phyloP scores from a whole-genome alignment of 2,113 vertebrate species.

The Donacobius atricapilla region DNA sequence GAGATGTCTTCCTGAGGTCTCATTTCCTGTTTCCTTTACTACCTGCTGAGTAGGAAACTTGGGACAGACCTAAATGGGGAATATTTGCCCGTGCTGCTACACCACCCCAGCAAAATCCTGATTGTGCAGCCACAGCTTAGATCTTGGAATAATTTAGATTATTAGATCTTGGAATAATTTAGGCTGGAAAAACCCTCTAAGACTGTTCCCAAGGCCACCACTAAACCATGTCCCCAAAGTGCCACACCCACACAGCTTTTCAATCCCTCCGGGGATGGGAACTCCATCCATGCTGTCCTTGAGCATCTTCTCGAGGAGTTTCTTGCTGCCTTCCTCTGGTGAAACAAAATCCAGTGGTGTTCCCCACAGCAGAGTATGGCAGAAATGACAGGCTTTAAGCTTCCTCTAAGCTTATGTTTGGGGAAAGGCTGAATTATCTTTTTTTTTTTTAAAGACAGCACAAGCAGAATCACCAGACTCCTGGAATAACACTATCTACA shows the following conservation, averaged over 20 bases:
- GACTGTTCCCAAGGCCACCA: background rate
- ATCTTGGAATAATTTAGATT: background rate
- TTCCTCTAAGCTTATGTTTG: background rate
- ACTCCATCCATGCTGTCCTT: background rate
- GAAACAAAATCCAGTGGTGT: background rate
- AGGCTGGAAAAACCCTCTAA: background rate
- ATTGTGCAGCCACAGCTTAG: background rate
- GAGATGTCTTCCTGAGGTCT: background rate
- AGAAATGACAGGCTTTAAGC: background rate
- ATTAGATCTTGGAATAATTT: background rate
- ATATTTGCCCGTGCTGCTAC: background rate
- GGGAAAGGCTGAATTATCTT: background rate
- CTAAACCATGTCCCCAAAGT: fast-evolving
- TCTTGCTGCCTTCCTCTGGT: background rate
- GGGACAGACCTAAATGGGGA: background rate
- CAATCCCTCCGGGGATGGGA: background rate
- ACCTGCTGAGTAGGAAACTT: background rate
- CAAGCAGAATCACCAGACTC: background rate
- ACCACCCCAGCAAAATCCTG: background rate
- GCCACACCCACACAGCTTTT: background rate
- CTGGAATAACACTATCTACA: background rate
- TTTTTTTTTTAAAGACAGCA: background rate
- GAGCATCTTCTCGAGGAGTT: background rate
- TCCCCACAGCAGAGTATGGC: background rate
- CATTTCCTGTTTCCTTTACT: background rate